Conservation (phyloP, 2,113 vertebrate genomes). For the Gadus chalcogrammus region DNA sequence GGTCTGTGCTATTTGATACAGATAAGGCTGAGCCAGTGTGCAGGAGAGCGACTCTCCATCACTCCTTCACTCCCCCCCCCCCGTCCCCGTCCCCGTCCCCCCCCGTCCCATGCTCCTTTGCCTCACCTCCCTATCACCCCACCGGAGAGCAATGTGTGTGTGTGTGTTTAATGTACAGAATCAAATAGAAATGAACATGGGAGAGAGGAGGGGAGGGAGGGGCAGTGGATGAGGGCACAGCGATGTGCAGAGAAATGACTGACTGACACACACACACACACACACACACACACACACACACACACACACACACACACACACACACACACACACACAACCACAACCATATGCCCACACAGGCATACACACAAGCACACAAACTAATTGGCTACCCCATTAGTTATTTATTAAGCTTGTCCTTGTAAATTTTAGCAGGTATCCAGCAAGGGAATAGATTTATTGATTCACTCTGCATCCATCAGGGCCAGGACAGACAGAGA, state of each 20-base stretch:
- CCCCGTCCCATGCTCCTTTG: too few species aligned
- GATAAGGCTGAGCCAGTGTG: too few species aligned
- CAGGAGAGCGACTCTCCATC: too few species aligned
- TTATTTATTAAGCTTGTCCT: slow-evolving; percentile 75
- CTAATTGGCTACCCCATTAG: slow-evolving; percentile 72
- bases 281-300: slow-evolving; percentile 1
- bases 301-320: slow-evolving; percentile 27
- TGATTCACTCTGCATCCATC: slow-evolving; percentile 70
- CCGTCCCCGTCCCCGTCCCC: too few species aligned
- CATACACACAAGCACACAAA: slow-evolving; percentile 41
- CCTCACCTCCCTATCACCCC: too few species aligned
- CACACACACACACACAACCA: slow-evolving; percentile 13
- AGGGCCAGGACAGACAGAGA: slow-evolving; percentile 39
- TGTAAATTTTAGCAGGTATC: slow-evolving; percentile 72
- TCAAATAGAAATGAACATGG: too few species aligned
- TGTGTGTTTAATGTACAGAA: too few species aligned
- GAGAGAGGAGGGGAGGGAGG: not conserved
- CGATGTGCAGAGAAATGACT: slow-evolving; percentile 48
- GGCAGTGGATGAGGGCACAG: not conserved
- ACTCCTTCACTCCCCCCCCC: too few species aligned
- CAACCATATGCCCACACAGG: slow-evolving; percentile 25
- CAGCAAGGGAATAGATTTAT: slow-evolving; percentile 70
- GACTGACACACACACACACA: not conserved
- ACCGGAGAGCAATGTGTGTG: too few species aligned
- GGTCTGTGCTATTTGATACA: too few species aligned